phyloP scores from a whole-genome alignment of 2,797 vertebrate species.

The Sebastes reedi region DNA sequence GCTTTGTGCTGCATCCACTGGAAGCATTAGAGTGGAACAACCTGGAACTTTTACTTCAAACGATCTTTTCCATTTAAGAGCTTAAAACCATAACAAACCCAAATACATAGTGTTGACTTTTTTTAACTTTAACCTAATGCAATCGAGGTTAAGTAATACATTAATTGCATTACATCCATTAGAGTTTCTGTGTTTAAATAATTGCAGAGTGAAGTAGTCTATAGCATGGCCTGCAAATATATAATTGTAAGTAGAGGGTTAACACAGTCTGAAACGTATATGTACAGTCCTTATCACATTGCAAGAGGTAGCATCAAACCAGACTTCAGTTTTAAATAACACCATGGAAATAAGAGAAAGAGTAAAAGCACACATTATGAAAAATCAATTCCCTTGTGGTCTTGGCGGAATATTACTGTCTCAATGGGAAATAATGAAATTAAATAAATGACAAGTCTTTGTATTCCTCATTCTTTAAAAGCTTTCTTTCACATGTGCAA shows the following conservation, averaged over 20 bases:
- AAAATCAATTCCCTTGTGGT: background rate
- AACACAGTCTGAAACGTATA: background rate
- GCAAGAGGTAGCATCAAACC: background rate
- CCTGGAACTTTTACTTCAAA: background rate
- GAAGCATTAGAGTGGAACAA: background rate
- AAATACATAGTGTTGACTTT: background rate
- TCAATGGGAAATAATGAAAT: background rate
- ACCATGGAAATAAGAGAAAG: background rate
- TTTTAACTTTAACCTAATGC: background rate
- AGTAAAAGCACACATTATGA: background rate
- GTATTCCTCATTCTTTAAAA: background rate
- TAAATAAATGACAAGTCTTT: background rate
- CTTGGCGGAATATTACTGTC: background rate
- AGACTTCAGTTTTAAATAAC: background rate
- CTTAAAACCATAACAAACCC: background rate
- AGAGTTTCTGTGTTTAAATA: background rate
- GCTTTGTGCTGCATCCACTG: background rate
- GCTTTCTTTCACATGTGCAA: background rate
- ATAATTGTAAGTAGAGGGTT: background rate
- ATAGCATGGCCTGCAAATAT: background rate
- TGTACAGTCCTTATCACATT: background rate
- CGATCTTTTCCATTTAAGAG: background rate
- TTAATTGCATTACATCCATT: background rate
- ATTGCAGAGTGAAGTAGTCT: background rate
- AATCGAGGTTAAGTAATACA: background rate